Evolutionary conservation across 1,140 invertebrate species (phyloP), one percentile per base, ranked within the genome.

Genomic region (Halesus radiatus): DNA sequence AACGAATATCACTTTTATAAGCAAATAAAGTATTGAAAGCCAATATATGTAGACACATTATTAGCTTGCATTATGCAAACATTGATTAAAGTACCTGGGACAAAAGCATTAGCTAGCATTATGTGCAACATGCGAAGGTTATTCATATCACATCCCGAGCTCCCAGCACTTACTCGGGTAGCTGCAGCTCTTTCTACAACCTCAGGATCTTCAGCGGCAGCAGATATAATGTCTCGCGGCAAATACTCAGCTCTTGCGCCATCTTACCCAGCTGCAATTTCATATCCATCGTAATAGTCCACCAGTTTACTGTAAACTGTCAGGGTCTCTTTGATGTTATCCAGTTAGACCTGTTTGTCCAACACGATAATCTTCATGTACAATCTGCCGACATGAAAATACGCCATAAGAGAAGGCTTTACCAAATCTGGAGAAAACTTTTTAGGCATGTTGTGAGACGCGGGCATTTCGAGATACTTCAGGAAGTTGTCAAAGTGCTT

Each of bases 311-410:
- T 92, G 87, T 96, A 98, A 76, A 92, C 92, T n/a, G 94, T 90
- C n/a, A 94, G 88, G 82, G 94, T 95, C 68, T 94, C 92, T 81
- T 92, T 90, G 0, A 93, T 88, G 86, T 96, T 93, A 78, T 90
- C 88, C 16, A 97, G 83, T 83, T 95, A 92, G 64, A 89, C 83
- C 1, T 86, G 84, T 60, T 94, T 93, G 85, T 96, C 93, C 6
- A 91, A 84, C 6, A 92, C 91, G 45, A 96, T 92, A 76, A 94
- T 92, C 86, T 96, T 96, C 84, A 94, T 94, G 85, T 94, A 93
- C 58, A 97, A 88, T 74, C 95, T 90, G 1, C 95, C 97, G 45
- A 96, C 90, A 85, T 94, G 93, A 80, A 97, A 97, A 86, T 95
- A 93, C 4, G 95, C 93, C 82, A 93, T 92, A 8, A 98, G 87